Evolutionary conservation across 2,113 vertebrate genomes (phyloP), one percentile per base, ranked within the genome.

Genomic region (Zingel zingel): DNA sequence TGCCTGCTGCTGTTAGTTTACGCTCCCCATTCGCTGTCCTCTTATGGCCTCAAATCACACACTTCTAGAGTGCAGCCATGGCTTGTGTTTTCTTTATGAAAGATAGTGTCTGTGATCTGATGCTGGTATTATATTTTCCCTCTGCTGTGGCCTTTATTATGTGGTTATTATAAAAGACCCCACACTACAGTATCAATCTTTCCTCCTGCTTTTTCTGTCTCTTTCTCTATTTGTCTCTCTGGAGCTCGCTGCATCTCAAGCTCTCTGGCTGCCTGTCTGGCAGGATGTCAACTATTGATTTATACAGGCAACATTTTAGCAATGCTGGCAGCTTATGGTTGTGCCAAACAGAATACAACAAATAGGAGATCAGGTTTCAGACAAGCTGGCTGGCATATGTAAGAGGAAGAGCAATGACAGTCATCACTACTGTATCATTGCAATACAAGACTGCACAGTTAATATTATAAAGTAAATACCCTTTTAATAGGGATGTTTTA

Each of bases 201-300:
- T 69, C 43, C 51, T 88, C 33, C 47, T 67, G 25, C 63, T 75
- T 53, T 47, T 58, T 65, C 65, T 8, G 56, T 66, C 77, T 73
- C 36, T 48, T 15, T 71, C 63, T 54, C 36, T 21, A 39, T 82
- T 61, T 36, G 16, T 79, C 56, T 79, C 74, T 67, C 73, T 63
- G 54, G 10, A 58, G 65, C 78, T 76, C n/a, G 21, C 61, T 69
- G 67, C 73, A 68, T 68, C 79, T 85, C 36, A 54, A 68, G 83
- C 85, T 89, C 86, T 91, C 75, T 61, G 73, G 61, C 84, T 76
- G 79, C 50, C 65, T 18, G 88, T 88, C 92, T 93, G 93, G 91
- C 93, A 93, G 92, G 94, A 94, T 93, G 94, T 92, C 92, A 94
- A 79, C 68, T 94, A 94, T 94, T 93, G 94, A 94, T 94, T 92